A percentile compares a stretch with the other conserved stretches of the same genome.
These are phyloP conservation scores for Endomychus coccineus DNA, from an alignment of 2,888 invertebrate species.

Conservation along the genomic window DNA sequence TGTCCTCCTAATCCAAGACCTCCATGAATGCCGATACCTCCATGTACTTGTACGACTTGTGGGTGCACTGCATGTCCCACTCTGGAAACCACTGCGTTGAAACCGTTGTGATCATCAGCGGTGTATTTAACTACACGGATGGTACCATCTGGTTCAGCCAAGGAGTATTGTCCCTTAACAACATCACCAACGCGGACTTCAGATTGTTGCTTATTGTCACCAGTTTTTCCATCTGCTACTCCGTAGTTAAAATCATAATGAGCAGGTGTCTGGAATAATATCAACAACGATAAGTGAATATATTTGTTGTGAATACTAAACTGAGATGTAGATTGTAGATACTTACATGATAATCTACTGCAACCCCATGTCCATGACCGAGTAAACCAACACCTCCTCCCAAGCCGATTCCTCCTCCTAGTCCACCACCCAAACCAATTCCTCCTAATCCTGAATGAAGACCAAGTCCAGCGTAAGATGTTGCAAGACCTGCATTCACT, in stretches of 20 bases:
- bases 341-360: constrained; percentile 6
- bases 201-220: constrained; percentile 52
- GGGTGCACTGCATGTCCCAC: constrained; percentile 25
- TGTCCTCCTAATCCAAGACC: constrained; percentile 5
- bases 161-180: constrained; percentile 40
- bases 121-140: constrained; percentile 34
- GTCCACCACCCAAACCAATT: constrained; percentile 11
- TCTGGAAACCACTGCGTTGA: constrained; percentile 24
- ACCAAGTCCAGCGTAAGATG: constrained; percentile 9
- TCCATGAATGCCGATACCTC: constrained; percentile 15
- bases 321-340: not conserved
- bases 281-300: not conserved
- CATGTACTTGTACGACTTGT: constrained; percentile 13
- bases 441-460: constrained; percentile 13
- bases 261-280: constrained; percentile 30
- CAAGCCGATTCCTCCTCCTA: constrained; percentile 6
- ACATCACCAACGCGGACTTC: constrained; percentile 51
- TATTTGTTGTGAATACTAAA: not conserved
- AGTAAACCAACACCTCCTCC: constrained; percentile 1
- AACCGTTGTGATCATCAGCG: constrained; percentile 30
- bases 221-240: constrained; percentile 52
- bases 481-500: constrained; percentile 11
- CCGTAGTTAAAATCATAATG: constrained; percentile 52
- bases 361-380: not conserved
- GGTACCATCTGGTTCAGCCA: constrained; percentile 36